A percentile compares a stretch with the other conserved stretches of the same genome.
phyloP scores from a whole-genome alignment of 2,113 vertebrate genomes.

The Aphelocoma coerulescens region DNA sequence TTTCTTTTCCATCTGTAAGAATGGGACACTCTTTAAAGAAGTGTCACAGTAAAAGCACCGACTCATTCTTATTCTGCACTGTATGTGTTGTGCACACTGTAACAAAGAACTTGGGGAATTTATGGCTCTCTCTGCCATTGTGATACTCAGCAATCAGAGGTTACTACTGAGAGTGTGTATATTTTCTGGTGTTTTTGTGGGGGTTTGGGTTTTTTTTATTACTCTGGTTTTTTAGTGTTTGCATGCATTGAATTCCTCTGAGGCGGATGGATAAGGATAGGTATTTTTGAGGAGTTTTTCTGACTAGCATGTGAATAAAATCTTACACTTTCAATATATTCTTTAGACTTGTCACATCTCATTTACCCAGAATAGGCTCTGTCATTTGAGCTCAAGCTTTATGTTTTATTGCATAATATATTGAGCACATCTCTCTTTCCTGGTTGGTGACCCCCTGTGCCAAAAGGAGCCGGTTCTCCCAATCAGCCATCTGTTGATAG shows the following conservation, averaged over 20 bases:
- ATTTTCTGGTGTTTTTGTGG: not conserved
- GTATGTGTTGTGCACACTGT: not conserved
- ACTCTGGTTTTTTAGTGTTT: not conserved
- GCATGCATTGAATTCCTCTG: not conserved
- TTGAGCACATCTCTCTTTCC: not conserved
- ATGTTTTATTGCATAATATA: not conserved
- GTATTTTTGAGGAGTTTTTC: not conserved
- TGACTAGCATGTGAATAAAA: not conserved
- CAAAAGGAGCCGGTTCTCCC: not conserved
- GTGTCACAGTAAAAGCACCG: not conserved
- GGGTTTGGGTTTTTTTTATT: not conserved
- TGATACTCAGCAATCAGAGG: not conserved
- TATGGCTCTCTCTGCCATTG: not conserved
- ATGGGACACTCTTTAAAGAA: not conserved
- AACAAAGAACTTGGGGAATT: not conserved
- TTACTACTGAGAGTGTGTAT: not conserved
- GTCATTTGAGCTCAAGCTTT: not conserved
- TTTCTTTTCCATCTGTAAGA: not conserved
- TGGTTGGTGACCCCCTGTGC: not conserved
- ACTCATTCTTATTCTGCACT: not conserved
- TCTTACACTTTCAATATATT: not conserved
- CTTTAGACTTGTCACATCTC: not conserved
- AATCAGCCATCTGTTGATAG: not conserved
- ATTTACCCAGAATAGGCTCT: not conserved
- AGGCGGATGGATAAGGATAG: not conserved